These are phyloP conservation scores for Tinea pellionella DNA, from an alignment of 2,888 invertebrate species.

Conservation along the genomic window DNA sequence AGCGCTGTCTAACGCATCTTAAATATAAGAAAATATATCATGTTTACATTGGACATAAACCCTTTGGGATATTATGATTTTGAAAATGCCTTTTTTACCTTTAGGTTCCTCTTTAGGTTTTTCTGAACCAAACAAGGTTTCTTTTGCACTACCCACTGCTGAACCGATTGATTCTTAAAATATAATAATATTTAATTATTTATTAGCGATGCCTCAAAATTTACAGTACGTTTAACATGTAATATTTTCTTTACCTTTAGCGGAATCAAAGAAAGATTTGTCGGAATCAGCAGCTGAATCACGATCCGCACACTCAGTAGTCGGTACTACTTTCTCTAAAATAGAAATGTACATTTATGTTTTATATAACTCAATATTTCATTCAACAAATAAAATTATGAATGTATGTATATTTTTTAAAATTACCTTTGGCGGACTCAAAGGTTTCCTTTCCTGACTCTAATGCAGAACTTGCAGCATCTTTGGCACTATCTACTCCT, in stretches of 20 bases:
- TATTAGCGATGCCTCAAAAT: background rate
- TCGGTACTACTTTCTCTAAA: constrained; percentile 2
- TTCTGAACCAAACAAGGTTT: constrained; percentile 26
- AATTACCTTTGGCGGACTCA: constrained; percentile 4
- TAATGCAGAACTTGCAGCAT: background rate
- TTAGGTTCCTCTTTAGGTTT: constrained; percentile 15
- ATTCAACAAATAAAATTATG: too few species aligned
- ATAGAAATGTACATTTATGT: background rate
- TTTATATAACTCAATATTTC: too few species aligned
- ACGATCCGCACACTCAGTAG: background rate
- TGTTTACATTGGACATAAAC: background rate
- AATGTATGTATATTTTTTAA: background rate
- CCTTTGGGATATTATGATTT: too few species aligned
- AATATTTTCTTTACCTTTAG: background rate
- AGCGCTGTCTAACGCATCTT: constrained; percentile 26
- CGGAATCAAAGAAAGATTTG: background rate
- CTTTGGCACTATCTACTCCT: constrained; percentile 22
- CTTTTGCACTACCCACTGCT: constrained; percentile 35
- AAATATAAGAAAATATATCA: background rate
- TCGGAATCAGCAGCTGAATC: background rate
- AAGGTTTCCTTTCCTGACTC: constrained; percentile 8
- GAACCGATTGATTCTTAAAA: constrained; percentile 25
- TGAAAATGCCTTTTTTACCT: background rate
- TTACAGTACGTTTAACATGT: background rate
- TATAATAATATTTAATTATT: background rate